phyloP scores from a whole-genome alignment of 2,888 invertebrate species.

The Oasisia sp. region DNA sequence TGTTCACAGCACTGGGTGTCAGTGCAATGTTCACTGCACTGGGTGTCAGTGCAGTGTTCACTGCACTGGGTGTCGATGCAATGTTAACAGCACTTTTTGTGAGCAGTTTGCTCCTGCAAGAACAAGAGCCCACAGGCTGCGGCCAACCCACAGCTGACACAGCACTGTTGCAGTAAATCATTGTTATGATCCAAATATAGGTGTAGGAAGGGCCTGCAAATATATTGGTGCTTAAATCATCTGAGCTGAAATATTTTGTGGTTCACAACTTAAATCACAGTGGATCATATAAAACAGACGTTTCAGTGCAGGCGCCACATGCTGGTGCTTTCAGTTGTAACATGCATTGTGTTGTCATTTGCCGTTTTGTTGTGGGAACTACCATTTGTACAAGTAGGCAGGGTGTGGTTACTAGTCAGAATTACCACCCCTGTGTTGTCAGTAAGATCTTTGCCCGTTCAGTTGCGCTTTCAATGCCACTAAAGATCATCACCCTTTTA shows the following conservation, averaged over 20 bases:
- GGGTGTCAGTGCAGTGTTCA: no score
- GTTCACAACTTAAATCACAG: background rate
- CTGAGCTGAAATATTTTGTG: background rate
- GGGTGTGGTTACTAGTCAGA: no score
- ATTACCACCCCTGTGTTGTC: no score
- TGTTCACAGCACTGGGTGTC: no score
- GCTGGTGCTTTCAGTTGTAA: background rate
- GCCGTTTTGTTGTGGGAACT: no score
- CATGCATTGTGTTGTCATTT: no score
- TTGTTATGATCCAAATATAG: background rate
- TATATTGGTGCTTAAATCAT: background rate
- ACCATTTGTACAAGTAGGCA: no score
- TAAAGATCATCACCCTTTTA: no score
- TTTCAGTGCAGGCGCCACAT: background rate
- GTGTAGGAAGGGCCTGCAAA: background rate
- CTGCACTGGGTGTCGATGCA: no score
- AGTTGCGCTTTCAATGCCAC: no score
- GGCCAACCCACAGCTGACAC: background rate
- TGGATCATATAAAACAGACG: background rate
- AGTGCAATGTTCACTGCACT: no score
- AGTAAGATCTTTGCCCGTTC: no score
- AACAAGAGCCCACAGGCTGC: background rate
- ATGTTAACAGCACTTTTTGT: background rate
- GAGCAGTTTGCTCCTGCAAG: background rate
- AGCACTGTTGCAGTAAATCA: background rate